A percentile compares a stretch with the other conserved stretches of the same genome.
Evolutionary conservation across 1,140 invertebrate genomes (phyloP).

Genomic region (Trigoniulus corallinus): DNA sequence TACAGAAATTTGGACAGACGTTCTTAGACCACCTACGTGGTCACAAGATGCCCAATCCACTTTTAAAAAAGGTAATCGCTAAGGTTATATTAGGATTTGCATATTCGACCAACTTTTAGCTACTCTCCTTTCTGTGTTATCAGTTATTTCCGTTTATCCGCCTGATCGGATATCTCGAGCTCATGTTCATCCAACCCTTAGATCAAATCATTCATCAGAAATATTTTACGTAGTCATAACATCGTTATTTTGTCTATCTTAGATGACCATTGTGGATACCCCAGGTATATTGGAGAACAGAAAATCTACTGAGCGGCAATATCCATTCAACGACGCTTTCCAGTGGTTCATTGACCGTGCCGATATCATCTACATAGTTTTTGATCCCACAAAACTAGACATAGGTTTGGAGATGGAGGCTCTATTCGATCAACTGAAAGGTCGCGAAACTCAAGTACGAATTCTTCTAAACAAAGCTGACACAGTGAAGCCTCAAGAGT

Average conservation of each 20-base stretch:
- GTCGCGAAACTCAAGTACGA: slow-evolving; percentile 67
- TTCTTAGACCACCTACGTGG: slow-evolving; percentile 75
- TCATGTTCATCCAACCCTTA: background rate
- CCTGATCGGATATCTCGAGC: background rate
- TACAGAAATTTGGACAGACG: slow-evolving; percentile 88
- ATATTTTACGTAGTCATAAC: background rate
- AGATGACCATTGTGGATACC: slow-evolving; percentile 92
- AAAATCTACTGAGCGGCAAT: slow-evolving; percentile 78
- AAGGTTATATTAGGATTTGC: too few species aligned
- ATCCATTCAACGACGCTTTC: slow-evolving; percentile 87
- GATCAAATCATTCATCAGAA: background rate
- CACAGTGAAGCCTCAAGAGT: slow-evolving; percentile 74
- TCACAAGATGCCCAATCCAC: slow-evolving; percentile 55
- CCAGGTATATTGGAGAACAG: slow-evolving; percentile 86
- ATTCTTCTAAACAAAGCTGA: slow-evolving; percentile 91
- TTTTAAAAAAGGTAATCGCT: slow-evolving; percentile 76
- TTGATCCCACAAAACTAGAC: slow-evolving; percentile 87
- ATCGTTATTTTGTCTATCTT: slow-evolving; percentile 13
- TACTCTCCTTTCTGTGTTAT: too few species aligned
- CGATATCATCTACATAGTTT: slow-evolving; percentile 85
- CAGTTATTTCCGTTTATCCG: too few species aligned
- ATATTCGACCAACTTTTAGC: background rate
- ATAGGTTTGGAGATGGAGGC: slow-evolving; percentile 86
- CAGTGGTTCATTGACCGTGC: slow-evolving; percentile 93
- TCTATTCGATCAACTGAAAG: slow-evolving; percentile 80